Conservation (phyloP, 2,797 vertebrate species). For the Vultur gryphus region DNA sequence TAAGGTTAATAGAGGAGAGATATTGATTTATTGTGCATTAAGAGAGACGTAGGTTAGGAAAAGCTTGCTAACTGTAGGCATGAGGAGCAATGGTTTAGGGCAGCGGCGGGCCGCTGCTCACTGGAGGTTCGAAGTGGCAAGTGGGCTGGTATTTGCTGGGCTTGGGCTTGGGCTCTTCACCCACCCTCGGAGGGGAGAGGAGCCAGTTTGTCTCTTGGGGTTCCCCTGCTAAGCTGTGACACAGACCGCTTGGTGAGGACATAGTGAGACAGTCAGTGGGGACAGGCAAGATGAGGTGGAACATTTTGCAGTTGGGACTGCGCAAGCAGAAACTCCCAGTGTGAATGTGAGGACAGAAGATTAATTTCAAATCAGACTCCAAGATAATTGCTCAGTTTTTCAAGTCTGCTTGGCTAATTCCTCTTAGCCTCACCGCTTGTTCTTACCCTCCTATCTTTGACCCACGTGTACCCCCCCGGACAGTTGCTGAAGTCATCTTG, state of each 20-base stretch:
- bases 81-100: not conserved
- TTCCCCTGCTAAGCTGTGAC: not conserved
- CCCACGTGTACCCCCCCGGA: not conserved
- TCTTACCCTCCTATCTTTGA: not conserved
- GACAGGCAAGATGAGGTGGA: not conserved
- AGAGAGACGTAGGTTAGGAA: not conserved
- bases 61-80: not conserved
- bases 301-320: not conserved
- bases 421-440: not conserved
- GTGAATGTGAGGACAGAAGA: not conserved
- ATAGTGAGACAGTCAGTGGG: rapidly evolving
- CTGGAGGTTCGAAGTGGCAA: not conserved
- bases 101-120: not conserved
- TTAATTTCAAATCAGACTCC: not conserved
- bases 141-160: not conserved
- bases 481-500: not conserved
- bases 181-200: rapidly evolving
- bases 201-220: not conserved
- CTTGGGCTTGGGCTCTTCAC: not conserved
- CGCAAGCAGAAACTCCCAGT: not conserved
- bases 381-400: not conserved
- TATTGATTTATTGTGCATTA: not conserved
- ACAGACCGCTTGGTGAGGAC: not conserved
- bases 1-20: not conserved
- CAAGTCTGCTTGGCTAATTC: not conserved